Conservation (phyloP, 2,113 vertebrate species). For the Atherinomorus stipes region DNA sequence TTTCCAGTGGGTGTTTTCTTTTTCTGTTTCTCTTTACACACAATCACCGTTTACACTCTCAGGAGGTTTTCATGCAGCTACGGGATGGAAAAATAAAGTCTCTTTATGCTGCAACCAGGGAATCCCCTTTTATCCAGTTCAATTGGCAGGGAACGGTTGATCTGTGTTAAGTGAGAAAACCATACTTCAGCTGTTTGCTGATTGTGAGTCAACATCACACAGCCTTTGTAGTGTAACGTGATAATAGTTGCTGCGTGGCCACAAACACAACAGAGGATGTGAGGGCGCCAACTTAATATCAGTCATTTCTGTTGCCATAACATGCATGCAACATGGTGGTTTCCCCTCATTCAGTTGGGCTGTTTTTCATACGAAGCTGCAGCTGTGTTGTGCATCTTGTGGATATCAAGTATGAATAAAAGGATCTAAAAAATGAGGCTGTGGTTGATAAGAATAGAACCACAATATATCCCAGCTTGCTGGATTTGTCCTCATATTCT, state of each 20-base stretch:
- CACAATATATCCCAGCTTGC: slow-evolving; percentile 12
- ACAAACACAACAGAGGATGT: slow-evolving; percentile 36
- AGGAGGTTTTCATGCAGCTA: slow-evolving; percentile 14
- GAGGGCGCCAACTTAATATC: slow-evolving; percentile 44
- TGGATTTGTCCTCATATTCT: neutral
- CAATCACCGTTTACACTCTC: neutral
- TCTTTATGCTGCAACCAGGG: slow-evolving; percentile 41
- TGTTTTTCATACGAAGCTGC: slow-evolving; percentile 32
- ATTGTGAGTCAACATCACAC: slow-evolving; percentile 60
- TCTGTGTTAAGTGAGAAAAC: slow-evolving; percentile 40
- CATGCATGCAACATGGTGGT: slow-evolving; percentile 40
- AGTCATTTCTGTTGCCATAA: slow-evolving; percentile 65
- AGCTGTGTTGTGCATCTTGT: slow-evolving; percentile 51
- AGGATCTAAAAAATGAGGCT: slow-evolving; percentile 7
- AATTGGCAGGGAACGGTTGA: slow-evolving; percentile 51
- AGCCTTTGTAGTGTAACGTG: slow-evolving; percentile 15
- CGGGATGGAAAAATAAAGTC: slow-evolving; percentile 34
- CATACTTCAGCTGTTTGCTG: slow-evolving; percentile 49
- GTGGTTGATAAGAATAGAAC: slow-evolving; percentile 38
- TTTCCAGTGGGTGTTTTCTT: slow-evolving; percentile 61
- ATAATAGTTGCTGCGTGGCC: slow-evolving; percentile 31
- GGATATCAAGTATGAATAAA: slow-evolving; percentile 29
- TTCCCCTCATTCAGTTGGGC: slow-evolving; percentile 37
- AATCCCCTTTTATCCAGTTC: slow-evolving; percentile 60
- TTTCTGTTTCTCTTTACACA: neutral